Percentiles rank a stretch among this genome's conserved stretches.
Conservation (phyloP, 2,888 invertebrate genomes). For the Sycophila texana region DNA sequence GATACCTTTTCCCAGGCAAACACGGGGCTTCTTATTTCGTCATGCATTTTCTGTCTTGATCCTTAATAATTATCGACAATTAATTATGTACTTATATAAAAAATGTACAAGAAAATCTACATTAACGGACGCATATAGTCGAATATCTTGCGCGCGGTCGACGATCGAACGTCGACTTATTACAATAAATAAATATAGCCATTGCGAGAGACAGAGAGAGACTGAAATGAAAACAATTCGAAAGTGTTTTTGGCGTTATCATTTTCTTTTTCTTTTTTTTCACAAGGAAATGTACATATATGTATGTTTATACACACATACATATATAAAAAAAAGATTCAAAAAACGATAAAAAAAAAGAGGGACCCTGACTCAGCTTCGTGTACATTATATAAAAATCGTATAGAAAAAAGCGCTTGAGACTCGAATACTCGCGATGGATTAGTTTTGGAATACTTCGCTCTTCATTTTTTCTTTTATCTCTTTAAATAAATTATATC, state of each 20-base stretch:
- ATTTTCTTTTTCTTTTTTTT: too few species aligned
- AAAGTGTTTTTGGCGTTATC: neutral
- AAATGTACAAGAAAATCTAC: constrained; percentile 75
- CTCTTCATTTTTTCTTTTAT: constrained; percentile 17
- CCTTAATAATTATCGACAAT: constrained; percentile 53
- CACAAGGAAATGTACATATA: too few species aligned
- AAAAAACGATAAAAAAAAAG: constrained; percentile 18
- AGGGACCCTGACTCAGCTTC: constrained; percentile 12
- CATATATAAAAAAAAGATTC: constrained; percentile 4
- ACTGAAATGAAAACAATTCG: neutral
- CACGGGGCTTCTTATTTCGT: constrained; percentile 8
- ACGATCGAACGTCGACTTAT: constrained; percentile 59
- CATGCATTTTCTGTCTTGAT: constrained; percentile 3
- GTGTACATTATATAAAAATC: constrained; percentile 43
- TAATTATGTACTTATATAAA: constrained; percentile 63
- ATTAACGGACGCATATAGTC: constrained; percentile 70
- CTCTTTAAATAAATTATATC: constrained; percentile 49
- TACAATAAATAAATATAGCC: constrained; percentile 52
- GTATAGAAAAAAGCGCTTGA: constrained; percentile 46
- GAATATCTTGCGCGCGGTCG: constrained; percentile 64
- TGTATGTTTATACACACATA: too few species aligned
- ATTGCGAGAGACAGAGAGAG: constrained; percentile 30
- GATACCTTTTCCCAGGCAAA: constrained; percentile 37
- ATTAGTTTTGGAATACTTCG: constrained; percentile 37
- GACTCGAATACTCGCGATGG: constrained; percentile 38